Evolutionary conservation across 2,113 vertebrate species (phyloP).

Genomic region (Psettodes erumei): DNA sequence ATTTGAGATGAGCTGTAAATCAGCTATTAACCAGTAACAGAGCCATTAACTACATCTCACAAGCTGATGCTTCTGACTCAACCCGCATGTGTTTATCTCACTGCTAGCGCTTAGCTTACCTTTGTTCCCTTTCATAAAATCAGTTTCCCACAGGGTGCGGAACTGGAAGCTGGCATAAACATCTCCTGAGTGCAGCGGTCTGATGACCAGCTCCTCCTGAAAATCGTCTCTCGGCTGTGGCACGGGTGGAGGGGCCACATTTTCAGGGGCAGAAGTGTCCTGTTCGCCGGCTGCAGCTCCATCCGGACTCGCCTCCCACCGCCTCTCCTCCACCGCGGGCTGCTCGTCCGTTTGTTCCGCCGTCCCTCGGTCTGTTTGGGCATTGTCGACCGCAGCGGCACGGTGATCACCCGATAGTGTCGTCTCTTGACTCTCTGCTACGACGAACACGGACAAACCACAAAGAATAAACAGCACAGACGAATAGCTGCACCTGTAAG

Average conservation of each 20-base stretch:
- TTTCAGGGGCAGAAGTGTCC: neutral
- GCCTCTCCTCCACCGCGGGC: conserved; percentile 43
- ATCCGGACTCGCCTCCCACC: conserved; percentile 48
- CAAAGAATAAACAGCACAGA: conserved; percentile 48
- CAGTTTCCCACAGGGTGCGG: conserved; percentile 90
- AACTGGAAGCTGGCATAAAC: conserved; percentile 95
- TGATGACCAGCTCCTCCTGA: conserved; percentile 91
- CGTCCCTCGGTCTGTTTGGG: neutral
- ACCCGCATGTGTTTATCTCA: neutral
- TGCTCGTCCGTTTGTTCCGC: neutral
- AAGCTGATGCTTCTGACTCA: neutral
- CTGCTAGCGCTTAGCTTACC: conserved; percentile 71
- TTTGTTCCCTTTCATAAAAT: conserved; percentile 82
- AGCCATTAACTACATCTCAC: neutral
- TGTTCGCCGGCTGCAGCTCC: conserved; percentile 1
- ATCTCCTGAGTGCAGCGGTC: conserved; percentile 91
- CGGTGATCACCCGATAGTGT: neutral
- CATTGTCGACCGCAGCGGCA: neutral
- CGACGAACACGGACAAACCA: neutral
- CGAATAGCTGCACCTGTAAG: conserved; percentile 25
- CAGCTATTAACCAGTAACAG: neutral
- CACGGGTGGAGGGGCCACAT: neutral
- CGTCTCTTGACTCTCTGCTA: conserved; percentile 25
- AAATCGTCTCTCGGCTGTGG: conserved; percentile 79
- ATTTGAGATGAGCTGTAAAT: neutral